These are phyloP conservation scores for Pristionchus fissidentatus DNA, from an alignment of 2,888 invertebrate species.

Conservation along the genomic window DNA sequence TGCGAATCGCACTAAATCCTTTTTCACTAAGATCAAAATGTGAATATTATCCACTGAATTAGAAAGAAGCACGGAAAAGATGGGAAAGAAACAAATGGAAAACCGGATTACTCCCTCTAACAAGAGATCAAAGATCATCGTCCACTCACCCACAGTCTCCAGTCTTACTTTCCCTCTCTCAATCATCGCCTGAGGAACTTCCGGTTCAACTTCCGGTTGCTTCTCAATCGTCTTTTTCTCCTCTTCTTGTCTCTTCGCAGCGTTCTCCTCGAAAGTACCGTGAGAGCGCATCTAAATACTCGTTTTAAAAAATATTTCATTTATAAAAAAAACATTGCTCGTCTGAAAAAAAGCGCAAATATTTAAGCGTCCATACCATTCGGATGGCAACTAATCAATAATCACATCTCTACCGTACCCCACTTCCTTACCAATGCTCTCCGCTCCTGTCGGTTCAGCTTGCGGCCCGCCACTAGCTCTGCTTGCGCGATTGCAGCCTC, in stretches of 20 bases:
- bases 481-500: not conserved
- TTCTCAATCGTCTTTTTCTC: not conserved
- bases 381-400: not conserved
- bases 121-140: too few relatives aligned
- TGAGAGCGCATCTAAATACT: not conserved
- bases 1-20: too few relatives aligned
- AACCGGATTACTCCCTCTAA: too few relatives aligned
- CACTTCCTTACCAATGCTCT: constrained; percentile 42
- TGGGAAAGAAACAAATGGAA: too few relatives aligned
- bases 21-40: too few relatives aligned
- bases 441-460: constrained; percentile 48
- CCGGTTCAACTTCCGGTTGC: not conserved
- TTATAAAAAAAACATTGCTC: not conserved
- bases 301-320: not conserved
- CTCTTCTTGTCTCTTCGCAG: not conserved
- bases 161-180: constrained; percentile 31
- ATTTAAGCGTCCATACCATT: not conserved
- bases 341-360: too few relatives aligned
- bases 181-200: not conserved
- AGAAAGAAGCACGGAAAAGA: too few relatives aligned
- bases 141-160: not conserved
- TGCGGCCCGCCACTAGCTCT: constrained; percentile 1
- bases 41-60: too few relatives aligned
- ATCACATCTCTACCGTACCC: not conserved
- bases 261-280: constrained; percentile 20